These are phyloP conservation scores for Amblyopsis rosae DNA, from an alignment of 2,113 vertebrate species.

Conservation along the genomic window DNA sequence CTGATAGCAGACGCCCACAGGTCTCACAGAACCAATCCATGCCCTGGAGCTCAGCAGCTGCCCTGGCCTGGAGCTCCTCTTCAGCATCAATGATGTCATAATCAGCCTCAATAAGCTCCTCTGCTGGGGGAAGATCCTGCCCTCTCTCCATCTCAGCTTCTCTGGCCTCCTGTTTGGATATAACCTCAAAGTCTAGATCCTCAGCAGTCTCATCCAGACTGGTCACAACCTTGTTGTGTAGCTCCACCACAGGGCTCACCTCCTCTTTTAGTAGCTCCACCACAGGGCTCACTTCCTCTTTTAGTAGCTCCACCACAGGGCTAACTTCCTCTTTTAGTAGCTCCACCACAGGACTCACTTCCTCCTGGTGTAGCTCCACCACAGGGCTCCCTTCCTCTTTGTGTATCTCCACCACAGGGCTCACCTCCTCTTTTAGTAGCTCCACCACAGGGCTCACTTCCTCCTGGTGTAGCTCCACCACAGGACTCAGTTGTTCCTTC, in stretches of 20 bases:
- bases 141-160: slow-evolving; percentile 23
- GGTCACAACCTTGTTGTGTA: slow-evolving; percentile 12
- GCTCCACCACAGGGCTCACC: slow-evolving; percentile 10
- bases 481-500: slow-evolving; percentile 6
- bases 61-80: slow-evolving; percentile 72
- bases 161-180: slow-evolving; percentile 78
- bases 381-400: slow-evolving; percentile 18
- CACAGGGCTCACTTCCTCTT: slow-evolving; percentile 10
- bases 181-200: slow-evolving; percentile 81
- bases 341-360: slow-evolving; percentile 3
- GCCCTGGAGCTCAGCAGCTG: slow-evolving; percentile 77
- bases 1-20: slow-evolving; percentile 84
- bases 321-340: not conserved
- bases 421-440: too few species aligned
- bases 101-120: slow-evolving; percentile 72
- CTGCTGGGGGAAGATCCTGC: slow-evolving; percentile 44
- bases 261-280: slow-evolving; percentile 23
- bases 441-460: too few species aligned
- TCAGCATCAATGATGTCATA: slow-evolving; percentile 82
- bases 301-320: not conserved
- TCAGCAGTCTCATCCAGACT: slow-evolving; percentile 74
- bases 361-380: not conserved
- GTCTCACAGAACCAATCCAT: slow-evolving; percentile 86
- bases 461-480: not conserved
- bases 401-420: slow-evolving; percentile 3